phyloP scores from a whole-genome alignment of 2,797 vertebrate genomes.

The Schizopygopsis pylzovi region DNA sequence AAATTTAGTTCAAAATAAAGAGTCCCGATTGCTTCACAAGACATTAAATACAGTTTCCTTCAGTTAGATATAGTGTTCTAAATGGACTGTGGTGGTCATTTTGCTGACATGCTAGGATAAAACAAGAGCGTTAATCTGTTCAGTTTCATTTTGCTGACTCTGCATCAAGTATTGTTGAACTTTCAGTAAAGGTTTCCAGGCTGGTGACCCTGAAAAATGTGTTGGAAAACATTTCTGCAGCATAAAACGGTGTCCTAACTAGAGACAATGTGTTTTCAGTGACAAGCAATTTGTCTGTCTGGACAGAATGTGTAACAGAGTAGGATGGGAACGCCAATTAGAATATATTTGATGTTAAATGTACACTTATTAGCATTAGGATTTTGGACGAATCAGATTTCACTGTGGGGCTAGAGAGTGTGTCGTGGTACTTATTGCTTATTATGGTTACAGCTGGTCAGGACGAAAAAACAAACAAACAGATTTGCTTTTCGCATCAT shows the following conservation, averaged over 20 bases:
- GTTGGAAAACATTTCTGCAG: slow-evolving; percentile 20
- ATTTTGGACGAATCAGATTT: not conserved
- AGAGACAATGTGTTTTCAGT: not conserved
- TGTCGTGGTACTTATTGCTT: not conserved
- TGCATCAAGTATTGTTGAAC: not conserved
- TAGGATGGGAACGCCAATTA: not conserved
- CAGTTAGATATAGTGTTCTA: not conserved
- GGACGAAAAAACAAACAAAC: not conserved
- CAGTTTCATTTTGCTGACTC: slow-evolving; percentile 16
- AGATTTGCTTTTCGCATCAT: not conserved
- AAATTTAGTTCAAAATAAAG: slow-evolving; percentile 11
- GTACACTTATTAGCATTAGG: not conserved
- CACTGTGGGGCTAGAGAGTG: not conserved
- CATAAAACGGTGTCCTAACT: not conserved
- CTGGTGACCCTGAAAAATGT: slow-evolving; percentile 17
- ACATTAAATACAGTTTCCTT: not conserved
- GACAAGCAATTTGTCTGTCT: slow-evolving; percentile 2
- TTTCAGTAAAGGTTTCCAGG: slow-evolving; percentile 7
- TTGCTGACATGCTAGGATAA: slow-evolving; percentile 22
- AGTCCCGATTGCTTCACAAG: not conserved
- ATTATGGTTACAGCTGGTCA: slow-evolving; percentile 4
- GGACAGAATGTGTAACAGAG: not conserved
- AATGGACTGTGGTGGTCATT: slow-evolving; percentile 15
- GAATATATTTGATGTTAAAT: not conserved
- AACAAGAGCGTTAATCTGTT: slow-evolving; percentile 27